phyloP scores from a whole-genome alignment of 2,888 invertebrate species.

The Eumerus sabulonum region DNA sequence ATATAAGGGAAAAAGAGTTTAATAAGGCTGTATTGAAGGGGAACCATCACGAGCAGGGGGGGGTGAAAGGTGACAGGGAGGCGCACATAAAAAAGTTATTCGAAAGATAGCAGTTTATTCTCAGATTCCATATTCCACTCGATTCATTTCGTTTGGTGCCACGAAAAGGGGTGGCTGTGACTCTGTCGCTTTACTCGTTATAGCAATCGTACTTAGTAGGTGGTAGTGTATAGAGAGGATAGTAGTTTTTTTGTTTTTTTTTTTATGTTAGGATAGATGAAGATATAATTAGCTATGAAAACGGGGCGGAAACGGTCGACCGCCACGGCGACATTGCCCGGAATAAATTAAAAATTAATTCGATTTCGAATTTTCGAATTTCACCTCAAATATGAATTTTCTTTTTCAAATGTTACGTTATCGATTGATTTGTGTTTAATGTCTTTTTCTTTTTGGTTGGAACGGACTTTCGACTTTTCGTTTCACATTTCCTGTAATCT shows the following conservation, averaged over 20 bases:
- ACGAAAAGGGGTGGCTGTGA: slow-evolving; percentile 63
- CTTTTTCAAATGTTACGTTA: background rate
- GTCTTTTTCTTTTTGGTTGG: slow-evolving; percentile 3
- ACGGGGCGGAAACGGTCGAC: slow-evolving; percentile 56
- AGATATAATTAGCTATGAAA: slow-evolving; percentile 61
- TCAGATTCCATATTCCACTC: slow-evolving; percentile 59
- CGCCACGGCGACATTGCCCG: slow-evolving; percentile 53
- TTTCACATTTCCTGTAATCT: slow-evolving; percentile 35
- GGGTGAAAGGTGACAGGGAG: slow-evolving; percentile 6
- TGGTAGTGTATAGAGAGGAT: too few species aligned
- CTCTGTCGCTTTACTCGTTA: slow-evolving; percentile 5
- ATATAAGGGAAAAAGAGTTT: slow-evolving; percentile 20
- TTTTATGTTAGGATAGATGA: slow-evolving; percentile 46
- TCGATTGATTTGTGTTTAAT: slow-evolving; percentile 5
- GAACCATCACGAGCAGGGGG: too few species aligned
- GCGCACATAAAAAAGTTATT: slow-evolving; percentile 2
- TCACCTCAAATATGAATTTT: too few species aligned
- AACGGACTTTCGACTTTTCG: too few species aligned
- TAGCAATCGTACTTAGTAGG: too few species aligned
- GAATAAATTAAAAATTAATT: slow-evolving; percentile 39
- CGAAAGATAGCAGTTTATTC: slow-evolving; percentile 60
- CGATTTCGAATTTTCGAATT: too few species aligned
- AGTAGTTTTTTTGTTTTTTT: too few species aligned
- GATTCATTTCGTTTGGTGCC: slow-evolving; percentile 62
- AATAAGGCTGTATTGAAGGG: slow-evolving; percentile 19